Base-by-base conservation (phyloP, 2,888 invertebrate species). In the Acronicta psi region DNA sequence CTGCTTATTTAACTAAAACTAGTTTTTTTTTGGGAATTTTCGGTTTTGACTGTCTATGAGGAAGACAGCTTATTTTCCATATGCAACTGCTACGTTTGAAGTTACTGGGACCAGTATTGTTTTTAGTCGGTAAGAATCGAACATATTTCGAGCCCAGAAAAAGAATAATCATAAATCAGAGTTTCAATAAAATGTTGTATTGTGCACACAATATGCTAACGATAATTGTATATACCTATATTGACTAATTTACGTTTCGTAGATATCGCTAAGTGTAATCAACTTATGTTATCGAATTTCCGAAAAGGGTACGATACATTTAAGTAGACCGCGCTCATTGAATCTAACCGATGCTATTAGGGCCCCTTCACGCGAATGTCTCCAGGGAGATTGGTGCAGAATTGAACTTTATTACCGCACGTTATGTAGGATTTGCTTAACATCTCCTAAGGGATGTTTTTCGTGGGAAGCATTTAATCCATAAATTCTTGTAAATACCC, bases 371-470 rank as follows among this genome's bases (percentile, higher is more conserved):
- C 25, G 18, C 14, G n/a, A n/a, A 49, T 43, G 56, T 59, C 74
- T 71, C 75, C 40, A 18, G 75, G 75, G 75, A 66, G 40, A 49
- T 59, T 40, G 9, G 8, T 40, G 7, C 4, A 20, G 44, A 41
- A 37, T 51, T 51, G 41, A 34, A 50, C 41, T 44, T 52, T 51
- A 29, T 29, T 29, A 29, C 29, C 1, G 11, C 4, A 29, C 29
- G 29, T 29, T 29, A 11, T 29, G 11, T 11, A 11, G 29, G 42
- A 43, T 23, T 54, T 43, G 34, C 52, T 61, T 47, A 55, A 45
- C 14, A 17, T 68, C 38, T 57, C 65, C 63, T 45, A 20, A 51
- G 56, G 68, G 53, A 45, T 51, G 14, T 37, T 43, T 44, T 61
- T 9, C 42, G 65, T 75, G 75, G 58, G 74, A 75, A 76, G 40